phyloP scores from a whole-genome alignment of 2,888 invertebrate genomes.

The Drosophila setosimentum region DNA sequence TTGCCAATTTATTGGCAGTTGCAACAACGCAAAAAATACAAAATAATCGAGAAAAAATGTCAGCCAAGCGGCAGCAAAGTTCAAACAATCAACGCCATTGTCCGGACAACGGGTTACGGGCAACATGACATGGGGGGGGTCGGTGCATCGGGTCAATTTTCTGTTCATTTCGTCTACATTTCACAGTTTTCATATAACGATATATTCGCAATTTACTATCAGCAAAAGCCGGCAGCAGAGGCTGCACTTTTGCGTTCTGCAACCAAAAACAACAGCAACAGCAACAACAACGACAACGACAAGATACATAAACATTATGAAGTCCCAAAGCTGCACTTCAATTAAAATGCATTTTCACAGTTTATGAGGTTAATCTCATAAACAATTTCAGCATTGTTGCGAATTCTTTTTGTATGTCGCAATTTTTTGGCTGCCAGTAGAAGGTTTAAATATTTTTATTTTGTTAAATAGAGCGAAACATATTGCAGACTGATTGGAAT shows the following conservation, averaged over 20 bases:
- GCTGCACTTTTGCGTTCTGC: slow-evolving; percentile 7
- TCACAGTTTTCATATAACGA: slow-evolving; percentile 59
- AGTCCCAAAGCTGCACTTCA: slow-evolving; percentile 84
- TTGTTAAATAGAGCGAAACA: slow-evolving; percentile 18
- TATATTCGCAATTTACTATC: slow-evolving; percentile 77
- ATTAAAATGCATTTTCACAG: slow-evolving; percentile 84
- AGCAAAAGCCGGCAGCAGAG: slow-evolving; percentile 40
- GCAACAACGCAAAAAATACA: slow-evolving; percentile 23
- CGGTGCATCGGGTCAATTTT: slow-evolving; percentile 15
- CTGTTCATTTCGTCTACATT: slow-evolving; percentile 63
- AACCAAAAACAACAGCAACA: slow-evolving; percentile 36
- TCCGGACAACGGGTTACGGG: slow-evolving; percentile 29
- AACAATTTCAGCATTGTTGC: slow-evolving; percentile 76
- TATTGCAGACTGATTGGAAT: background rate
- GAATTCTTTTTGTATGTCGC: slow-evolving; percentile 46
- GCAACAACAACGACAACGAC: slow-evolving; percentile 31
- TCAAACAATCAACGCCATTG: slow-evolving; percentile 80
- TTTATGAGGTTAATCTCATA: slow-evolving; percentile 82
- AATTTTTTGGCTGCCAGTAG: slow-evolving; percentile 55
- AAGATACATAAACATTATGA: slow-evolving; percentile 59
- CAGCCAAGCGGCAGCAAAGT: slow-evolving; percentile 65
- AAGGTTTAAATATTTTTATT: slow-evolving; percentile 45
- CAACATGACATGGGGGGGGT: background rate
- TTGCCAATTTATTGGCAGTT: slow-evolving; percentile 74
- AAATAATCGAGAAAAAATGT: slow-evolving; percentile 35